Evolutionary conservation across 2,113 vertebrate species (phyloP), one percentile per base, ranked within the genome.

Genomic region (Mormoops blainvillei): DNA sequence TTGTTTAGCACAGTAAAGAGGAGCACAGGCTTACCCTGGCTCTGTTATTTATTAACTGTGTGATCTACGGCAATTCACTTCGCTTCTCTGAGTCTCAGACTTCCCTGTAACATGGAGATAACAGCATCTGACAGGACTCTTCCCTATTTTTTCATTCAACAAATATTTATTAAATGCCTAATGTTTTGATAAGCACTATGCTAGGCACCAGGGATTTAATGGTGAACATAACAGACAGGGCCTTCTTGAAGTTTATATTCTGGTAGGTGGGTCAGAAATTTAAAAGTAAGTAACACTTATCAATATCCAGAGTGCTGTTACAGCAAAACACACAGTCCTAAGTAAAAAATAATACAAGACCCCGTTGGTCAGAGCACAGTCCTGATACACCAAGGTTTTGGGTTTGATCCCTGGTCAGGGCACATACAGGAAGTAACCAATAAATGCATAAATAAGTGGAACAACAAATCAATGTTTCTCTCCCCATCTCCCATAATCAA

Each of bases 201-300:
- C 43, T 87, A 91, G 45, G 45, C 41, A 85, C 26, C 73, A 13
- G 26, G 33, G 16, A 91, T 65, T 88, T 81, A 93, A 76, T 71
- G 31, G 24, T 56, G 36, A 96, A 87, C 20, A 83, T 56, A 70
- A 89, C 1, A 86, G 48, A 82, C 50, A 58, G 1, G 20, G 26
- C 89, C 43, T 45, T 89, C 24, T 61, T 90, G 36, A 94, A 76
- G 15, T 48, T 95, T 91, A 73, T 83, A 82, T 77, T 52, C 67
- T 78, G 77, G n/a, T 50, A 95, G 13, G 33, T 41, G 96, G n/a
- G 12, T 82, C n/a, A 87, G 45, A 93, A 94, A 91, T 63, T 67
- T 43, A 14, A 33, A 97, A 96, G 43, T 76, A 82, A 73, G 50
- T 65, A 91, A 52, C 58, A 91, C 77, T 65, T 92, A 74, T 11